Evolutionary conservation across 2,797 vertebrate species (phyloP), one percentile per base, ranked within the genome.

Genomic region (Brachymystax lenok): DNA sequence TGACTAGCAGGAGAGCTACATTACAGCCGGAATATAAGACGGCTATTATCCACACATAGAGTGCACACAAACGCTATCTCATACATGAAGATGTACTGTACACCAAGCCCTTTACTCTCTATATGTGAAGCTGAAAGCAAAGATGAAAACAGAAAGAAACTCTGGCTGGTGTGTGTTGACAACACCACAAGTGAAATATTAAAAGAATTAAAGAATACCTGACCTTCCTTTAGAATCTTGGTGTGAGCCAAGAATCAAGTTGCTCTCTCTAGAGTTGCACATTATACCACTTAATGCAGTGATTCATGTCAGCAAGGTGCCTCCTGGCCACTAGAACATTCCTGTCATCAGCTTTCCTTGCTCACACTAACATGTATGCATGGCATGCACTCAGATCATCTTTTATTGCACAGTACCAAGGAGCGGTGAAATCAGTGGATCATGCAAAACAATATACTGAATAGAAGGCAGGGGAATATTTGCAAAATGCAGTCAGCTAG

Each of bases 1-100:
- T 89, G 90, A 89, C 88, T 7, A 91, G 85, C 80, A 83, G 69
- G 64, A 79, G 81, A 75, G 79, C 79, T 83, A 70, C 80, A 70
- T 64, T 85, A 86, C 83, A 79, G 80, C 67, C 46, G 73, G 80
- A 80, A 79, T 79, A 86, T 79, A 76, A 71, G 77, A 50, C 74
- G 50, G 74, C 79, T 68, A 84, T 90, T 88, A 88, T 82, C 74
- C 72, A 30, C 28, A 75, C 75, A 27, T 17, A 81, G 35, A 46
- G 35, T 68, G 74, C 72, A 77, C 74, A 52, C 21, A 77, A 75
- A 78, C 51, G 67, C 82, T 78, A 79, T 88, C 83, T 81, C 85
- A 87, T 78, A 81, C 80, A 82, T 83, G 66, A 82, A 85, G 81
- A 86, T 85, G 77, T 79, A 85, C 77, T 17, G 76, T 82, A 77